A percentile compares a stretch with the other conserved stretches of the same genome.
Evolutionary conservation across 2,797 vertebrate species (phyloP).

Genomic region (Echiichthys vipera): DNA sequence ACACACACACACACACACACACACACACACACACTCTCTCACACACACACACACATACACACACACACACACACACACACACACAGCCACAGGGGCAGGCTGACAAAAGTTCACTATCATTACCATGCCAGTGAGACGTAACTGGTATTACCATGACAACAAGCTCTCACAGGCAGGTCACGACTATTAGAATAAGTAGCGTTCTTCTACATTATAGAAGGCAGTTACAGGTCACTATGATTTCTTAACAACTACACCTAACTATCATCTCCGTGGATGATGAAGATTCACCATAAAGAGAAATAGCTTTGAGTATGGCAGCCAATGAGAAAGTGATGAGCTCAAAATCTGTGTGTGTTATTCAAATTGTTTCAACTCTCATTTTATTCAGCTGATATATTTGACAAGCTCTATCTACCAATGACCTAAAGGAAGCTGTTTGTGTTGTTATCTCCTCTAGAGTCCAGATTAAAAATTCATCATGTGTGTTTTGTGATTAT

Average conservation of each 20-base stretch:
- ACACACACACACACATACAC: conserved; percentile 18
- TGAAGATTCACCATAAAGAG: background rate
- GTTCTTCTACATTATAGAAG: background rate
- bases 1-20: background rate
- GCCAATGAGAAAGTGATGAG: background rate
- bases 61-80: background rate
- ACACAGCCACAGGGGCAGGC: conserved; percentile 21
- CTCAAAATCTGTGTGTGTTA: background rate
- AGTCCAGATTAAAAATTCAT: background rate
- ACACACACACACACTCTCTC: conserved; percentile 14
- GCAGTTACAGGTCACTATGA: background rate
- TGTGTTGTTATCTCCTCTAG: background rate
- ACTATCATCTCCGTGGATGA: background rate
- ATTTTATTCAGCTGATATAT: background rate
- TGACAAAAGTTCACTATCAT: conserved; percentile 58
- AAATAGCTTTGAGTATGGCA: background rate
- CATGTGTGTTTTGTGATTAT: background rate
- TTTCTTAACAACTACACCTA: background rate
- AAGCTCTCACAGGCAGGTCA: conserved; percentile 57
- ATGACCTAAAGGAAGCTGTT: background rate
- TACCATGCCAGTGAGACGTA: conserved; percentile 52
- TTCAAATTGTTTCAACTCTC: background rate
- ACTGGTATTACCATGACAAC: conserved; percentile 69
- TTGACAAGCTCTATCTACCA: background rate
- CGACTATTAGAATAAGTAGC: conserved; percentile 27